These are phyloP conservation scores for Timema cristinae DNA, from an alignment of 2,888 invertebrate species.

Conservation along the genomic window DNA sequence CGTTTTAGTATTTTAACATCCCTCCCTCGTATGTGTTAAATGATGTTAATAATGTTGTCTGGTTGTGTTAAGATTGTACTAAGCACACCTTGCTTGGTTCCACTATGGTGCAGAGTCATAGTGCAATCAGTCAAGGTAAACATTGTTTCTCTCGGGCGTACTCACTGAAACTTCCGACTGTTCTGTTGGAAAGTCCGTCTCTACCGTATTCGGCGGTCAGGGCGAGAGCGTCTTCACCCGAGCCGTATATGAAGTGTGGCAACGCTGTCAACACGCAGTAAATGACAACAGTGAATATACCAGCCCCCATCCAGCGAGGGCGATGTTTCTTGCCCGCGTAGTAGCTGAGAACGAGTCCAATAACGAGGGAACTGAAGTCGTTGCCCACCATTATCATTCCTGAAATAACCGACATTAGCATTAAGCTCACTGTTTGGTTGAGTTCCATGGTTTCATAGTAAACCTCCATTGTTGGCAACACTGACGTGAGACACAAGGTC, in stretches of 20 bases:
- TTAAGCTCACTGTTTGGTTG: too few species aligned
- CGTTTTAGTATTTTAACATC: too few species aligned
- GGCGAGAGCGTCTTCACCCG: slow-evolving; percentile 60
- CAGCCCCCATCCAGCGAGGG: slow-evolving; percentile 67
- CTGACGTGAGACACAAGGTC: too few species aligned
- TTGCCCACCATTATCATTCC: slow-evolving; percentile 69
- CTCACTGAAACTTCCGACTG: slow-evolving; percentile 40
- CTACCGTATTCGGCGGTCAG: slow-evolving; percentile 58
- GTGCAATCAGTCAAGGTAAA: not conserved
- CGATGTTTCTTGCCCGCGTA: slow-evolving; percentile 67
- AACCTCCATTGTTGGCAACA: too few species aligned
- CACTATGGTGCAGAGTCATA: too few species aligned
- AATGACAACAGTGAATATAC: slow-evolving; percentile 55
- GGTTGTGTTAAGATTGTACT: too few species aligned
- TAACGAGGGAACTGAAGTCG: slow-evolving; percentile 66
- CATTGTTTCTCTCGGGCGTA: too few species aligned
- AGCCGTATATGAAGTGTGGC: slow-evolving; percentile 65
- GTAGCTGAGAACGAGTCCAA: slow-evolving; percentile 62
- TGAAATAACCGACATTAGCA: slow-evolving; percentile 40
- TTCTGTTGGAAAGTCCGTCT: slow-evolving; percentile 41
- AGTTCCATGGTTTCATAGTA: too few species aligned
- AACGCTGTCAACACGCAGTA: slow-evolving; percentile 64
- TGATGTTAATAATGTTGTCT: too few species aligned
- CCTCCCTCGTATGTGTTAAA: too few species aligned
- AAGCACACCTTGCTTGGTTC: too few species aligned